Conservation (phyloP, 2,113 vertebrate genomes). For the Alethe castanea region DNA sequence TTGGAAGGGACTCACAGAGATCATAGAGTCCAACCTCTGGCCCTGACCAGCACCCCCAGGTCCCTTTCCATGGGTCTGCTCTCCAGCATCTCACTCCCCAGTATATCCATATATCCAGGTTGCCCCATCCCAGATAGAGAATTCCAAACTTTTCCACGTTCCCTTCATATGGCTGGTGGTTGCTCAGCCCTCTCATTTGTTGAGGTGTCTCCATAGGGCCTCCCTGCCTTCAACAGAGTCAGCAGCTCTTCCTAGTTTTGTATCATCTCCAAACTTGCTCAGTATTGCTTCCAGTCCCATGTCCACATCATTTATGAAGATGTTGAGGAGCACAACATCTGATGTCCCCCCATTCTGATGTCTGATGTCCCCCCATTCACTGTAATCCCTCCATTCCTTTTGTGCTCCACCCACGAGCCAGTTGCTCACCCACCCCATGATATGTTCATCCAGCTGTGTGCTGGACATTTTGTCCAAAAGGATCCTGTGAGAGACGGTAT, state of each 20-base stretch:
- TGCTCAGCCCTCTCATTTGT: neutral
- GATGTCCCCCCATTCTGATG: neutral
- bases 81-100: neutral
- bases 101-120: fast-evolving
- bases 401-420: neutral
- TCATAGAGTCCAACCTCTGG: no score
- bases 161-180: neutral
- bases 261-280: neutral
- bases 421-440: neutral
- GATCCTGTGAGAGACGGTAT: neutral
- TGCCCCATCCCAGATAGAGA: neutral
- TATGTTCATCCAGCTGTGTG: neutral
- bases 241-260: neutral
- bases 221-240: fast-evolving
- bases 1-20: neutral
- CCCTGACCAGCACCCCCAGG: neutral
- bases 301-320: neutral
- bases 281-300: no score
- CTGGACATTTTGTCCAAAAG: neutral
- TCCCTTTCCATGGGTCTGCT: fast-evolving
- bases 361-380: neutral
- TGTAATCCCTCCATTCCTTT: neutral
- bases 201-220: neutral
- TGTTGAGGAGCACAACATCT: neutral
- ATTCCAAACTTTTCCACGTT: fast-evolving